Base-by-base conservation (phyloP, 2,888 invertebrate species). In the Cabera pusaria region DNA sequence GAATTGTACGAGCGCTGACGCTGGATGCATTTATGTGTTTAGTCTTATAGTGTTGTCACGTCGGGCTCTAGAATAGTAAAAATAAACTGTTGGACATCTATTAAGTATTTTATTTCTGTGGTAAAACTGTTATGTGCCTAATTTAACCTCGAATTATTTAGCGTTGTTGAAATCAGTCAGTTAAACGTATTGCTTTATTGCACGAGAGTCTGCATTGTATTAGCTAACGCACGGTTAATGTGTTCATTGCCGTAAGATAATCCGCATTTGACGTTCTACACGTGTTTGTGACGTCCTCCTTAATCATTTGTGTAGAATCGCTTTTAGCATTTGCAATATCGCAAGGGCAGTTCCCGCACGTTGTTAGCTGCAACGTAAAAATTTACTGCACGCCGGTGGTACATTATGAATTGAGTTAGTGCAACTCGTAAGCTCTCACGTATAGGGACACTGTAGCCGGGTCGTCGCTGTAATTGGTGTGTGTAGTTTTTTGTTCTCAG, bases 381-480 rank as follows among this genome's bases (percentile, higher is more conserved):
- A 72, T 66, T 70, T 68, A 64, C 59, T 59, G 53, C 29, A 29
- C 35, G 26, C 60, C 55, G 53, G 51, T 59, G 57, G 65, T 62
- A 64, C 58, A 70, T 79, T 81, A 81, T 80, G 78, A 84, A 84
- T 83, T 76, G 77, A 78, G 79, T 83, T 77, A 79, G 72, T 71
- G 67, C 64, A 72, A 74, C 73, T 74, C 68, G 69, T 69, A 69
- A 70, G 71, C 64, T 45, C 45, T 58, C 62, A 59, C 60, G 70
- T 65, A 72, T 70, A 72, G 72, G 75, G 73, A 72, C 69, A 58
- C 50, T 53, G 59, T 53, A 49, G 60, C 55, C 56, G 52, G 56
- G 59, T 59, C 64, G 64, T 53, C 59, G 54, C 57, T 44, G 68
- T 84, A 86, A 85, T 85, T 85, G 83, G 82, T 80, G 76, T 83